Percentiles rank a stretch among this genome's conserved stretches.
phyloP scores from a whole-genome alignment of 2,113 vertebrate species.

The Macrotus californicus region DNA sequence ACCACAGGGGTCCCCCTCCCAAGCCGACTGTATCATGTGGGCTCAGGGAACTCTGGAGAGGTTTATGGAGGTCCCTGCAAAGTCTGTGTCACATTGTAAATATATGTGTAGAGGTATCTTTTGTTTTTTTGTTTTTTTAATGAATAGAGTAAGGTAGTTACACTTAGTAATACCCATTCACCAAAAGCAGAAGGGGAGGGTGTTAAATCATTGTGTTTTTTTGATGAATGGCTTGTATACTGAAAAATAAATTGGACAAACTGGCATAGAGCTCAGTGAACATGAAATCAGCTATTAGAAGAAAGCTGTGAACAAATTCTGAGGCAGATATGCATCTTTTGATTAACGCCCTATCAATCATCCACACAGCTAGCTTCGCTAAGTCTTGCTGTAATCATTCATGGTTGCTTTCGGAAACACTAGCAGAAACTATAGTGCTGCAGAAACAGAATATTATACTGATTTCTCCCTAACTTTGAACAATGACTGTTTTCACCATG shows the following conservation, averaged over 20 bases:
- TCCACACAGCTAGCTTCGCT: conserved; percentile 86
- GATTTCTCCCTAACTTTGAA: conserved; percentile 82
- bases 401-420: conserved; percentile 81
- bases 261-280: conserved; percentile 89
- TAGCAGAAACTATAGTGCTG: conserved; percentile 77
- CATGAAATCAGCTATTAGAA: conserved; percentile 93
- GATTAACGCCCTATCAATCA: conserved; percentile 95
- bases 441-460: conserved; percentile 81
- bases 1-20: neutral
- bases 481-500: conserved; percentile 79
- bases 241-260: conserved; percentile 92
- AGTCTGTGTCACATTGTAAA: conserved; percentile 57
- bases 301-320: conserved; percentile 92
- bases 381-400: conserved; percentile 85
- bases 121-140: conserved; percentile 71
- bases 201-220: conserved; percentile 83
- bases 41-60: neutral
- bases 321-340: conserved; percentile 94
- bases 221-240: conserved; percentile 91
- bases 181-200: conserved; percentile 74
- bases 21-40: neutral
- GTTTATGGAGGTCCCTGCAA: neutral
- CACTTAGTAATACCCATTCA: conserved; percentile 79
- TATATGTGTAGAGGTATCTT: conserved; percentile 20
- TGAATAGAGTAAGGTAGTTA: conserved; percentile 78